phyloP scores from a whole-genome alignment of 2,113 vertebrate genomes.

The Pachypanchax playfairii region DNA sequence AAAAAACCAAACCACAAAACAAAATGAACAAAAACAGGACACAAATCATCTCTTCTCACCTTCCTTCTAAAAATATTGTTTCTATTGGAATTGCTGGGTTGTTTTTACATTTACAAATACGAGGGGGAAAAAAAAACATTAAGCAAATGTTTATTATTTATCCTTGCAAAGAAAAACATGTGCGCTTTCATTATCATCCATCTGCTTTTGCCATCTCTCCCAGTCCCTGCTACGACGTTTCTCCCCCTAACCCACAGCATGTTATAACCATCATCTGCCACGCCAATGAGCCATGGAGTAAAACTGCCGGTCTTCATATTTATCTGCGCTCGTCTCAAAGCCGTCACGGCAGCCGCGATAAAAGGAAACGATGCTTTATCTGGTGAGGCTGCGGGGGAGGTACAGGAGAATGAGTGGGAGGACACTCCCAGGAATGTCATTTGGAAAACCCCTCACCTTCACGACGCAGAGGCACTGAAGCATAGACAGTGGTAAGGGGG shows the following conservation, averaged over 20 bases:
- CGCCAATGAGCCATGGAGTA: conserved; percentile 64
- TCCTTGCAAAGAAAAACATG: conserved; percentile 34
- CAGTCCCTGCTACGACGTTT: conserved; percentile 8
- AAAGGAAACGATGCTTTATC: conserved; percentile 55
- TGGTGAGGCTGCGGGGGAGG: conserved; percentile 33
- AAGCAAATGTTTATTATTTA: conserved; percentile 54
- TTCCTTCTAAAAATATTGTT: neutral
- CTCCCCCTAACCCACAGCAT: conserved; percentile 48
- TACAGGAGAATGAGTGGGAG: conserved; percentile 30
- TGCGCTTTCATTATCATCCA: conserved; percentile 56
- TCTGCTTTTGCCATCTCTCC: conserved; percentile 48
- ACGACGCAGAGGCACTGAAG: conserved; percentile 33
- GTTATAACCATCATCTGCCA: conserved; percentile 67
- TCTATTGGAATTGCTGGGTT: neutral
- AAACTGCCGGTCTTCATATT: conserved; percentile 56
- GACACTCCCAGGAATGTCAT: conserved; percentile 58
- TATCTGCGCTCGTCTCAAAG: conserved; percentile 57
- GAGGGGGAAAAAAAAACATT: conserved; percentile 43
- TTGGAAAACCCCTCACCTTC: conserved; percentile 76
- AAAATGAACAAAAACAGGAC: too few relatives aligned
- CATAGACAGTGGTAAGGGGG: conserved; percentile 58
- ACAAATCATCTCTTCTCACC: neutral
- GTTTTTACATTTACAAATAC: conserved; percentile 36
- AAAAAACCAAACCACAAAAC: too few relatives aligned
- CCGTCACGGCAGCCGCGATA: conserved; percentile 38